Conservation (phyloP, 2,888 invertebrate genomes). For the Nomada hirtipes region DNA sequence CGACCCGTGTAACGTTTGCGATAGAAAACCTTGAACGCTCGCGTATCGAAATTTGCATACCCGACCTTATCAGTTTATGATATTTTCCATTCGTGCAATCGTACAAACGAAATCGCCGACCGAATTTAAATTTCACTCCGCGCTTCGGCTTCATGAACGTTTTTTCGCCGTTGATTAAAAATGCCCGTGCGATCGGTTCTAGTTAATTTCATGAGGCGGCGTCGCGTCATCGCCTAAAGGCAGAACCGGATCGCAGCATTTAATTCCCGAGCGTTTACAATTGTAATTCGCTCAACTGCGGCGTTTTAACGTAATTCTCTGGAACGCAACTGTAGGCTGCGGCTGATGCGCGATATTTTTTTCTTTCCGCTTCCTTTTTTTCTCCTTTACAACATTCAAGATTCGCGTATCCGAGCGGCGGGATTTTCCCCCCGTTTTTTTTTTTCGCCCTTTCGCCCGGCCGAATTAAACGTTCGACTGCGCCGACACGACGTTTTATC, state of each 20-base stretch:
- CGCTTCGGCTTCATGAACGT: conserved; percentile 4
- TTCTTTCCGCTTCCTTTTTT: not conserved
- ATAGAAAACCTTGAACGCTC: conserved; percentile 24
- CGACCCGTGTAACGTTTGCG: conserved; percentile 7
- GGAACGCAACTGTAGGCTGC: conserved; percentile 15
- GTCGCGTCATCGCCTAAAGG: not conserved
- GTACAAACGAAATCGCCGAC: not conserved
- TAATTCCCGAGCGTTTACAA: conserved; percentile 35
- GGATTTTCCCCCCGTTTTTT: conserved; percentile 23
- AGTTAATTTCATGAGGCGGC: not conserved
- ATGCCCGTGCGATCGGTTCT: conserved; percentile 10
- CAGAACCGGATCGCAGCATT: conserved; percentile 1
- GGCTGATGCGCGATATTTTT: not conserved
- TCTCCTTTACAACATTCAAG: conserved; percentile 34
- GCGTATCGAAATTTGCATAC: conserved; percentile 30
- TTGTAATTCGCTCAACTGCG: conserved; percentile 52
- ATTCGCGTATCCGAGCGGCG: conserved; percentile 11
- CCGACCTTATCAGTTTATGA: conserved; percentile 36
- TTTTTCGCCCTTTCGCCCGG: not conserved
- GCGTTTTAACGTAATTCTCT: conserved; percentile 29
- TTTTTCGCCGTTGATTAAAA: conserved; percentile 35
- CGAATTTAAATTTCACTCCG: conserved; percentile 25
- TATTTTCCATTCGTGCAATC: conserved; percentile 4
- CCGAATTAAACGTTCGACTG: conserved; percentile 57
- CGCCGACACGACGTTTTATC: conserved; percentile 57